phyloP scores from a whole-genome alignment of 1,140 invertebrate genomes.

The Lasioglossum albipes region DNA sequence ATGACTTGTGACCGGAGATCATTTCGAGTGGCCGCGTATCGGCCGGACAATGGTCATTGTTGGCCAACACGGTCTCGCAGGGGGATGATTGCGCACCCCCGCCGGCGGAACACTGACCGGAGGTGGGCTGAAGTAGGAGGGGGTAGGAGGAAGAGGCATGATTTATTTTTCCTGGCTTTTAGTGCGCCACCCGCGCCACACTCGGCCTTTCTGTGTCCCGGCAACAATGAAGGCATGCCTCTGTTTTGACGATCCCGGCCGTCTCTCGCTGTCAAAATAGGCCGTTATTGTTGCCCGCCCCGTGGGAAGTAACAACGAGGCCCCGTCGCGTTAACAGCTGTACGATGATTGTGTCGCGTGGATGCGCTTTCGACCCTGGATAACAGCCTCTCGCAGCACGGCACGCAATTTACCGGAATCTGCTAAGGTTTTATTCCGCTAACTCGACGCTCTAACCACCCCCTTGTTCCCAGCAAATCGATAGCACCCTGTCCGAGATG shows the following conservation, averaged over 20 bases:
- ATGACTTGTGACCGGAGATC: constrained; percentile 79
- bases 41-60: constrained; percentile 74
- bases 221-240: constrained; percentile 53
- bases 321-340: constrained; percentile 14
- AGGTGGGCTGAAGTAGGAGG: too few relatives aligned
- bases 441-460: too few relatives aligned
- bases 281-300: constrained; percentile 28
- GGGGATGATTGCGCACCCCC: constrained; percentile 64
- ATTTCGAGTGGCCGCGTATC: constrained; percentile 70
- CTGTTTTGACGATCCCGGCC: constrained; percentile 43
- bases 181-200: constrained; percentile 43
- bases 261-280: constrained; percentile 32
- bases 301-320: constrained; percentile 14
- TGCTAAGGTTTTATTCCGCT: too few relatives aligned
- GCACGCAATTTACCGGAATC: too few relatives aligned
- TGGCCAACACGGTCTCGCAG: constrained; percentile 73
- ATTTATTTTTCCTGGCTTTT: constrained; percentile 69
- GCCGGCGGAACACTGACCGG: constrained; percentile 17
- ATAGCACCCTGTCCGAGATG: too few relatives aligned
- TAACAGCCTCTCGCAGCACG: too few relatives aligned
- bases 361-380: not conserved
- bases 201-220: constrained; percentile 8
- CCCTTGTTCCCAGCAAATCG: too few relatives aligned
- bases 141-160: constrained; percentile 47
- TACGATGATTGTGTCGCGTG: constrained; percentile 4